phyloP scores from a whole-genome alignment of 2,888 invertebrate genomes.

The Conus canariensis region DNA sequence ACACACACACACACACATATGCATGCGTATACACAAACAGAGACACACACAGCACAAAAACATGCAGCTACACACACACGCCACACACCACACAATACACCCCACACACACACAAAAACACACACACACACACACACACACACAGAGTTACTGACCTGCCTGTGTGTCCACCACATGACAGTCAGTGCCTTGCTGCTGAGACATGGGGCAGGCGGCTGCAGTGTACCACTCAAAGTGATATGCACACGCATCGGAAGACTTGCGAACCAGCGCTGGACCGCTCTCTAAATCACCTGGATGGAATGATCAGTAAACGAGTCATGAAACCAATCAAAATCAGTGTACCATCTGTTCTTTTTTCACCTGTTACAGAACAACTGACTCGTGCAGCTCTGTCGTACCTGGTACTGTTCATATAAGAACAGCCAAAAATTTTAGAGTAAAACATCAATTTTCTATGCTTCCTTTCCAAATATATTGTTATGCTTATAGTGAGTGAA shows the following conservation, averaged over 20 bases:
- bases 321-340: background rate
- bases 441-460: no score
- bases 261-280: conserved; percentile 63
- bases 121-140: conserved; percentile 16
- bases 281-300: conserved; percentile 67
- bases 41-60: background rate
- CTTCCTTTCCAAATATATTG: no score
- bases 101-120: no score
- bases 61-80: background rate
- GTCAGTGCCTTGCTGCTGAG: conserved; percentile 57
- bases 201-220: conserved; percentile 73
- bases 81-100: background rate
- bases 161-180: conserved; percentile 65
- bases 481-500: background rate
- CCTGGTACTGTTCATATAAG: no score
- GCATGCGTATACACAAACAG: background rate
- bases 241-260: conserved; percentile 66
- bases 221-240: conserved; percentile 77
- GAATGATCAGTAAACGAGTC: background rate
- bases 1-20: conserved; percentile 1
- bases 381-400: no score
- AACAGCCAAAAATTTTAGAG: no score
- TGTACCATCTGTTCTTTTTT: no score
- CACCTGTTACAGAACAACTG: no score
- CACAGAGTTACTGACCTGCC: conserved; percentile 55